Evolutionary conservation across 2,797 vertebrate species (phyloP).

Genomic region (Arnoldichthys spilopterus): DNA sequence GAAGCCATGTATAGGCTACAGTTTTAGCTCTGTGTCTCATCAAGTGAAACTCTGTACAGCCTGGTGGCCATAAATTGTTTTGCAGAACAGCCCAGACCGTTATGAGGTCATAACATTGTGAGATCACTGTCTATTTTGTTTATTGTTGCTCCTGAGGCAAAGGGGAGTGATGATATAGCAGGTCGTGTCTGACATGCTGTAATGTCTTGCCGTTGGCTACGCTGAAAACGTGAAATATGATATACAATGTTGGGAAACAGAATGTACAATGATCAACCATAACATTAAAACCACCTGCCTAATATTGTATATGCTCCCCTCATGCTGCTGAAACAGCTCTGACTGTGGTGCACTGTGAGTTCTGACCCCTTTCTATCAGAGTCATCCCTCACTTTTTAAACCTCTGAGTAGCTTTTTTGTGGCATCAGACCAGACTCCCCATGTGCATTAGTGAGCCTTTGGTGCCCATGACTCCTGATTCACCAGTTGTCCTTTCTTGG

Average conservation of each 20-base stretch:
- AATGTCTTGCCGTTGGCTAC: neutral
- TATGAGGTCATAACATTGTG: neutral
- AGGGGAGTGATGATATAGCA: neutral
- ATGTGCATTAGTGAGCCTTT: no score
- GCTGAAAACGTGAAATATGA: neutral
- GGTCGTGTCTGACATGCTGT: neutral
- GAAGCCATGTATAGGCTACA: conserved; percentile 5
- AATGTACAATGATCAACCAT: no score
- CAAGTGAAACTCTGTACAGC: neutral
- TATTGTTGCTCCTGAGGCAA: neutral
- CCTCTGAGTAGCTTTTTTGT: no score
- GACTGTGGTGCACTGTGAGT: no score
- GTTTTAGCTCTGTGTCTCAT: neutral
- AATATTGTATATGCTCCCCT: no score
- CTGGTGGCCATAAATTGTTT: neutral
- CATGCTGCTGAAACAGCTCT: no score
- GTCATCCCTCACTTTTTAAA: no score
- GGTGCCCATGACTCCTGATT: no score
- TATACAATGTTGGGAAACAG: neutral
- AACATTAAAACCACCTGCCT: no score
- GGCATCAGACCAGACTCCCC: no score
- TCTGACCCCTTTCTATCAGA: no score
- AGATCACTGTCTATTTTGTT: conserved; percentile 9
- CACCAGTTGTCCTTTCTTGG: no score
- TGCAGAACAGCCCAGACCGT: neutral